Evolutionary conservation across 2,113 vertebrate genomes (phyloP).

Genomic region (Macrotus californicus): DNA sequence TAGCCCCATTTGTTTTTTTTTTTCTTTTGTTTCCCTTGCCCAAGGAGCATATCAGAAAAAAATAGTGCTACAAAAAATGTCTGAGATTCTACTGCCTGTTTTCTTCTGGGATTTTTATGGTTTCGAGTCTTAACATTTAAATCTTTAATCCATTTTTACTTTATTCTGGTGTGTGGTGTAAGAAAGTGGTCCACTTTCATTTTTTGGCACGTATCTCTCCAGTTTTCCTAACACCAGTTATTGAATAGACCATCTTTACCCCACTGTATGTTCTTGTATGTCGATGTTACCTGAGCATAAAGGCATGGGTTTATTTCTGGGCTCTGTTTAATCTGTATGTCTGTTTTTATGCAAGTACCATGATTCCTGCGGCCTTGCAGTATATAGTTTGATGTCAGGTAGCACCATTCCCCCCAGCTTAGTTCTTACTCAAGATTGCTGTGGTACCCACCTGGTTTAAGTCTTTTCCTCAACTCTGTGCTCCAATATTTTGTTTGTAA

Average conservation of each 20-base stretch:
- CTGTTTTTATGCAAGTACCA: neutral
- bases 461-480: conserved; percentile 52
- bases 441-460: conserved; percentile 42
- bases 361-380: neutral
- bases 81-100: neutral
- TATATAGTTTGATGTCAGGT: neutral
- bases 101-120: neutral
- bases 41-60: neutral
- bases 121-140: neutral
- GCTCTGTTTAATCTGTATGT: neutral
- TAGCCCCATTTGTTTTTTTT: neutral
- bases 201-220: neutral
- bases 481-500: conserved; percentile 55
- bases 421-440: neutral
- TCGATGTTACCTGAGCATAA: neutral
- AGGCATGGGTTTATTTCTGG: neutral
- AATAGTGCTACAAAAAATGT: neutral
- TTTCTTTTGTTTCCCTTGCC: neutral
- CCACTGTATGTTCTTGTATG: neutral
- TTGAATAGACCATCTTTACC: neutral
- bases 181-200: neutral
- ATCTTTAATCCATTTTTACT: neutral
- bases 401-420: neutral
- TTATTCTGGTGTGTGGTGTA: neutral
- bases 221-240: neutral